Base-by-base conservation (phyloP, 2,113 vertebrate genomes). In the Pangasianodon gigas region DNA sequence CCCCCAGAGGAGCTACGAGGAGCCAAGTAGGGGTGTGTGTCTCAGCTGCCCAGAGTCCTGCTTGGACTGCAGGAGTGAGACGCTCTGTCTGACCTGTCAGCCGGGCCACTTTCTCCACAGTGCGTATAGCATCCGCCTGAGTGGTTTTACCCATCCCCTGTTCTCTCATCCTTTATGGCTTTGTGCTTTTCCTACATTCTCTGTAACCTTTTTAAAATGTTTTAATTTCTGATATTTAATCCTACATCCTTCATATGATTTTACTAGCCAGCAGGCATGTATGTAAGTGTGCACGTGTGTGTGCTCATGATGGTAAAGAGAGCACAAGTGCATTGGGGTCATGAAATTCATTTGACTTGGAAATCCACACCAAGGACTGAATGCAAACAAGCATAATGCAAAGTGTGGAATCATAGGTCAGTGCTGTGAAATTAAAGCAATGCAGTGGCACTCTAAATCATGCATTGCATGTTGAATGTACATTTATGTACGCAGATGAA, bases 1-100 rank as follows among this genome's bases (percentile, higher is more conserved):
- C 79, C 96, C 96, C 6, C 95, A 93, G 92, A 95, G 94, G 93
- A 96, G 93, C 58, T 97, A 94, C 8, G 93, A 95, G 86, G 96
- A 96, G 87, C 84, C 62, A 44, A 92, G 90, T 52, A 89, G 94
- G 77, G 93, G 93, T 32, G 75, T 94, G 88, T 96, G 96, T 88
- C 89, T 95, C 62, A 71, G 93, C 89, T 97, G 96, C 86, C 92
- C 93, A 1, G 88, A 93, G 8, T 94, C 93, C 5, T 97, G 96
- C 92, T 91, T 94, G 52, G 96, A 97, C 75, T 97, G 96, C 93
- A 93, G 94, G 85, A 95, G 94, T 88, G 91, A 92, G 89, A 92
- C 92, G 1, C 93, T 89, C 75, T 97, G 96, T 91, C 93, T 96
- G 9, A 92, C 94, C 89, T 97, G 96, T 81, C 96, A 96, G 91